Base-by-base conservation (phyloP, 2,888 invertebrate species). In the Nebria brevicollis region DNA sequence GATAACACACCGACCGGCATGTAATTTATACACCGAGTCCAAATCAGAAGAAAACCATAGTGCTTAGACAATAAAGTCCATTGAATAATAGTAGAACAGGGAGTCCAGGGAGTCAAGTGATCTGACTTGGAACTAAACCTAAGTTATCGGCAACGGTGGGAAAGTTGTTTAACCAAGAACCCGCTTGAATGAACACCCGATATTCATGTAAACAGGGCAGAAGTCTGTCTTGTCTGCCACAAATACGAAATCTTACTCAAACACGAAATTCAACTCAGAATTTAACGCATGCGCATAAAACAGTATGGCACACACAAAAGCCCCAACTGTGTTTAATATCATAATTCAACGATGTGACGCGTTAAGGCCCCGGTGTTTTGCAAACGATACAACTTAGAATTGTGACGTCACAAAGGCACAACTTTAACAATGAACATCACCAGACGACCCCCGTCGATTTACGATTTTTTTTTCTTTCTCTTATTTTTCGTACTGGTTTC, bases 151-250 rank as follows among this genome's bases (percentile, higher is more conserved):
- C 3, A 11, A 13, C 25, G 26, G 11, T 15, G 26, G 70, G 11
- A 42, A 3, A 74, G 74, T 74, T 74, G 54, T 74, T 74, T 43
- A 74, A 25, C 54, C 20, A 43, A 74, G 43, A 42, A 74, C 10
- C 74, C 74, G 34, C 10, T 41, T 74, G 74, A 74, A 34, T 74
- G 74, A 68, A 68, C 41, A 54, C n/a, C 43, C 74, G 54, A 64
- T 64, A 64, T 74, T 74, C 74, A 54, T 43, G 74, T 74, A 54
- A 74, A 74, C 74, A 74, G 43, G 15, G n/a, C 54, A 25, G 20
- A 41, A 73, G 73, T 20, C 73, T 43, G 25, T n/a, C 43, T 25
- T 74, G 74, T 74, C 74, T 15, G 54, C 74, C 74, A 54, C 74
- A 74, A 64, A 74, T 74, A 74, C 70, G n/a, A 20, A 25, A 70